Conservation (phyloP, 2,113 vertebrate genomes). For the Amphiprion percula region DNA sequence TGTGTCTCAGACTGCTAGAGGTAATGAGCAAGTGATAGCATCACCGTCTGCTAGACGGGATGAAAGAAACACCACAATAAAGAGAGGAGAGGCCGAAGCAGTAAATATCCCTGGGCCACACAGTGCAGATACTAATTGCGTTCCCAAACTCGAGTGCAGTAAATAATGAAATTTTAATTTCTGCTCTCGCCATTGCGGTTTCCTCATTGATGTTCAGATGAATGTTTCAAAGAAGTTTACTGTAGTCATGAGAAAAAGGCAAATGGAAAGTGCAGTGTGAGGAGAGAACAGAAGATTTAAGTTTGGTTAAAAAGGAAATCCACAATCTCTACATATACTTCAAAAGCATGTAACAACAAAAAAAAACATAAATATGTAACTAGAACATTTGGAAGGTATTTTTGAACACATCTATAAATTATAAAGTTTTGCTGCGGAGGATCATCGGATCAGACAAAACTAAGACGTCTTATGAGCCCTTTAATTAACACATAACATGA, state of each 20-base stretch:
- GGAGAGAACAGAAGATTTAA: not conserved
- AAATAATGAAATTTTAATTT: constrained; percentile 98
- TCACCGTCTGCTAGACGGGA: constrained; percentile 58
- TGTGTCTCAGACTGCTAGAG: constrained; percentile 54
- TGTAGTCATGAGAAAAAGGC: constrained; percentile 62
- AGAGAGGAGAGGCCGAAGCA: constrained; percentile 68
- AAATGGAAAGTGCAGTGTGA: constrained; percentile 32
- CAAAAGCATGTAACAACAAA: no score
- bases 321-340: not conserved
- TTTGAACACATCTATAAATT: no score
- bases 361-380: no score
- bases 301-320: no score
- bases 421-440: no score
- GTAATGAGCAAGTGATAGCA: constrained; percentile 78
- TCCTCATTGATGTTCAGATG: constrained; percentile 65
- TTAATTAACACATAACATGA: no score
- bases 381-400: no score
- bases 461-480: no score
- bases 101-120: constrained; percentile 87
- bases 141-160: constrained; percentile 88
- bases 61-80: constrained; percentile 74
- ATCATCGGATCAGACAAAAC: no score
- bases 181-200: constrained; percentile 71
- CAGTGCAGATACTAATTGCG: constrained; percentile 94
- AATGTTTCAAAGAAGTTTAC: constrained; percentile 87